Base-by-base conservation (phyloP, 2,113 vertebrate species). In the Platichthys flesus region DNA sequence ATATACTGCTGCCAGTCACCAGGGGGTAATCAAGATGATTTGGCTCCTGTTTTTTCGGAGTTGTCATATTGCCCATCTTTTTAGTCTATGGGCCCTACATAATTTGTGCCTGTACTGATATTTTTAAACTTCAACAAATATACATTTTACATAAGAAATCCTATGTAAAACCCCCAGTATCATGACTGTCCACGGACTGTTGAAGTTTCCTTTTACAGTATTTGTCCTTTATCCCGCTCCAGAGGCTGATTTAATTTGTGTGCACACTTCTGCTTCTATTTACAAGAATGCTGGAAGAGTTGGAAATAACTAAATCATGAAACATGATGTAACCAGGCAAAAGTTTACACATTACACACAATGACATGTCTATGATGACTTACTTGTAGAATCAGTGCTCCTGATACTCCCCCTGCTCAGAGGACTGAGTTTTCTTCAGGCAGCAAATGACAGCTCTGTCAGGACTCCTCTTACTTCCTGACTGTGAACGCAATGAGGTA, bases 191-290 rank as follows among this genome's bases (percentile, higher is more conserved):
- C 21, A 42, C 23, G 20, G 74, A 66, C 62, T 70, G 16, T 31
- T 13, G 57, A 3, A 28, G 71, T 67, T 20, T 83, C 66, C 31
- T 70, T 82, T 78, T 45, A 60, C 70, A 76, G 79, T 42, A 72
- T 74, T 37, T 37, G 1, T 37, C 9, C 23, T 14, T 31, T 31
- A 31, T 31, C 31, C 31, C 12, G 13, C 83, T 66, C 78, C 31
- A 64, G 75, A n/a, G 69, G 31, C 74, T 7, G 20, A 59, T 60
- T 56, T 51, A 20, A 45, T 49, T 81, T 84, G 74, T 72, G 57
- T 71, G 62, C 70, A 55, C 74, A 66, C 62, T 81, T 71, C 49
- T 78, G 56, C 62, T 72, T 78, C 63, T 66, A 57, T 68, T 88
- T 54, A n/a, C 51, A 54, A 54, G 51, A 54, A 55, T 51, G 62